These are phyloP conservation scores for Smutsia gigantea DNA, from an alignment of 2,797 vertebrate species.

Conservation along the genomic window DNA sequence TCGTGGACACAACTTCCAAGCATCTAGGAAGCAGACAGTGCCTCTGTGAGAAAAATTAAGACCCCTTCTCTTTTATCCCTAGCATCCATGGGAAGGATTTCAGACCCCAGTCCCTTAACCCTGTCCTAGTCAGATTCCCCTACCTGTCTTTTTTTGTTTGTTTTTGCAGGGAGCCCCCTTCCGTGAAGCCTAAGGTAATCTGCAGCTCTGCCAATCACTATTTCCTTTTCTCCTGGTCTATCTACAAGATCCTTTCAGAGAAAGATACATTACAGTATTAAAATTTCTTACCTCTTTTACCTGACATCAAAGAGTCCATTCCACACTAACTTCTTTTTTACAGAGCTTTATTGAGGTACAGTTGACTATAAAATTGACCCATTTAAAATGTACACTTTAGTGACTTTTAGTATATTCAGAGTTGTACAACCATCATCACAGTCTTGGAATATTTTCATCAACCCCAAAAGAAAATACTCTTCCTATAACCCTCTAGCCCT, in stretches of 20 bases:
- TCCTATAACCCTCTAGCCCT: not conserved
- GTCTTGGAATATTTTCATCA: not conserved
- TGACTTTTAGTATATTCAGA: slow-evolving; percentile 9
- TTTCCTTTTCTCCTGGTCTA: not conserved
- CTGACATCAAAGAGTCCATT: not conserved
- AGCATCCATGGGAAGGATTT: not conserved
- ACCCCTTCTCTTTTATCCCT: not conserved
- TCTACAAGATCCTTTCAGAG: not conserved
- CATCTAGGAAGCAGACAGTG: not conserved
- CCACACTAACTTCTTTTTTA: not conserved
- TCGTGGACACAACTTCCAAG: not conserved
- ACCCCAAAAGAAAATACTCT: not conserved
- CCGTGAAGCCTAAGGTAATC: not conserved
- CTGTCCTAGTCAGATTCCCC: not conserved
- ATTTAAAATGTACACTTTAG: not conserved
- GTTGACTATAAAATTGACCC: not conserved
- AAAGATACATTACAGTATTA: not conserved
- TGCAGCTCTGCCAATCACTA: not conserved
- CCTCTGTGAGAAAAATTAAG: not conserved
- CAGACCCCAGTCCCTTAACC: not conserved
- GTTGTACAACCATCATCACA: not conserved
- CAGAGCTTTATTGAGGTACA: not conserved
- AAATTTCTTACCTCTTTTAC: not conserved
- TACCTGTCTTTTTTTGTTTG: not conserved
- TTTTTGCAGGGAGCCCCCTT: not conserved